phyloP scores from a whole-genome alignment of 1,140 invertebrate genomes.

The Tetragonula clypearis region DNA sequence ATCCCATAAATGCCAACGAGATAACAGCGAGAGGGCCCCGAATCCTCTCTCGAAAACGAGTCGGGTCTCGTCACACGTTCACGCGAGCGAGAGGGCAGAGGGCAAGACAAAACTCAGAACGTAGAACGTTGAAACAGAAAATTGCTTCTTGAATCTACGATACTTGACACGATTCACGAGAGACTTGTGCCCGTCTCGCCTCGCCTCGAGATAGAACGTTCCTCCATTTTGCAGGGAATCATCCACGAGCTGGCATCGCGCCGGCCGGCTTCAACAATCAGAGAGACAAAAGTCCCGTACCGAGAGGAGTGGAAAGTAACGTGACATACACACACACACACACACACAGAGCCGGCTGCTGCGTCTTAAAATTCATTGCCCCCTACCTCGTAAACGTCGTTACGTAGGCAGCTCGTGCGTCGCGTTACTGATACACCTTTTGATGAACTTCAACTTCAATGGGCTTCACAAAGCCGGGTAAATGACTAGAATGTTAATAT shows the following conservation, averaged over 20 bases:
- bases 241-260: not conserved
- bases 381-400: not conserved
- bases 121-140: too few relatives aligned
- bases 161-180: not conserved
- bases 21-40: too few relatives aligned
- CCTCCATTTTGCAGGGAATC: not conserved
- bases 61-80: too few relatives aligned
- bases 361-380: not conserved
- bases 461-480: constrained; percentile 10
- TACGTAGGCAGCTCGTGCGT: not conserved
- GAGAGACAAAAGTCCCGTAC: not conserved
- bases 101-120: too few relatives aligned
- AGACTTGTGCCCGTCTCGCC: not conserved
- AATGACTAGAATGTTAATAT: constrained; percentile 49
- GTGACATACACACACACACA: too few relatives aligned
- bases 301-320: not conserved
- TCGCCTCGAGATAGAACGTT: not conserved
- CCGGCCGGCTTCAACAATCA: not conserved
- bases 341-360: too few relatives aligned
- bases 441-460: constrained; percentile 36
- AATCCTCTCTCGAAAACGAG: too few relatives aligned
- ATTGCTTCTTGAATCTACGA: not conserved
- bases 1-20: too few relatives aligned
- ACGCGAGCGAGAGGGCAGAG: too few relatives aligned
- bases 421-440: constrained; percentile 14